Percentiles rank a stretch among this genome's conserved stretches.
Conservation (phyloP, 1,140 invertebrate genomes). For the Aphis craccivora region DNA sequence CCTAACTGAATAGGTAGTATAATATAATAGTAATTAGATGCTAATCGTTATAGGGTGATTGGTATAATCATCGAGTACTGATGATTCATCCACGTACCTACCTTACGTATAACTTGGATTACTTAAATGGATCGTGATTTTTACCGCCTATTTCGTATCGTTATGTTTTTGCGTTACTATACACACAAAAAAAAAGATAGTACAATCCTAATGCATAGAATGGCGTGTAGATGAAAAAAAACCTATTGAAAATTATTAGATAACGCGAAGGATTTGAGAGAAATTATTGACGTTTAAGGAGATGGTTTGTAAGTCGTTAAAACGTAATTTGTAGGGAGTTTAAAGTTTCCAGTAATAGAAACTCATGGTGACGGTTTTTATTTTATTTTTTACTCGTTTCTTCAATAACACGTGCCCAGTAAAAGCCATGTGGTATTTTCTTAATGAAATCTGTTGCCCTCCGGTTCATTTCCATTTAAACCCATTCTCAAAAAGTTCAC, state of each 20-base stretch:
- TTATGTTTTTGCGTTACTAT: neutral
- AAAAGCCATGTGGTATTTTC: slow-evolving; percentile 55
- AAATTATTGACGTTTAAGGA: slow-evolving; percentile 1
- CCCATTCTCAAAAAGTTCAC: slow-evolving; percentile 35
- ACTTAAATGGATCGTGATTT: neutral
- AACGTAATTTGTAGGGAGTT: slow-evolving; percentile 27
- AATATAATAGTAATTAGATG: neutral
- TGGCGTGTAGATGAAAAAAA: neutral
- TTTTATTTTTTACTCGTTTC: slow-evolving; percentile 16
- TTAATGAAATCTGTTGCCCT: slow-evolving; percentile 31
- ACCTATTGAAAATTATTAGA: neutral
- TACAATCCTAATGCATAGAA: neutral
- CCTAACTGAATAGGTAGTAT: neutral
- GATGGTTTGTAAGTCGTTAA: neutral
- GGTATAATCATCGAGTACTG: neutral
- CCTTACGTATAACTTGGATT: neutral
- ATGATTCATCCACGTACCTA: neutral
- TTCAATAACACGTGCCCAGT: slow-evolving; percentile 46
- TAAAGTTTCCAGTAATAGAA: slow-evolving; percentile 30
- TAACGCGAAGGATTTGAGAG: neutral
- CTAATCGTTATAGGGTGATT: neutral
- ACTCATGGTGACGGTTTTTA: neutral
- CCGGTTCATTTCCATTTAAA: slow-evolving; percentile 39
- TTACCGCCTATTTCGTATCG: neutral
- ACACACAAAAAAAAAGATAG: neutral